Conservation (phyloP, 2,797 vertebrate species). For the Chlorospingus flavigularis region DNA sequence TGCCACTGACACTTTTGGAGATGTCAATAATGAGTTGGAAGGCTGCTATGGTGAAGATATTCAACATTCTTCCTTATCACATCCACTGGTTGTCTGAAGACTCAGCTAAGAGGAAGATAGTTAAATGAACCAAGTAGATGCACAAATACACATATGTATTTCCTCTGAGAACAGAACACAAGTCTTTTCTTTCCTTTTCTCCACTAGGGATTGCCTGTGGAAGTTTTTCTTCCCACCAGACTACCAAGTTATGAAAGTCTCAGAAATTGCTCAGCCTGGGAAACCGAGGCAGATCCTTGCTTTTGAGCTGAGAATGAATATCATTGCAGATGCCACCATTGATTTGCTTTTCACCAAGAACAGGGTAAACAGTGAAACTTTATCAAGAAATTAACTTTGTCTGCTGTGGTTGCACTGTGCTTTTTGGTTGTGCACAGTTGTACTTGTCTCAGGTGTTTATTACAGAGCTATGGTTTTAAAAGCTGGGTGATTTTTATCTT, state of each 20-base stretch:
- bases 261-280: constrained; percentile 87
- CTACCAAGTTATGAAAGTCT: constrained; percentile 93
- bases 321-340: constrained; percentile 97
- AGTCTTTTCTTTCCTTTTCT: background rate
- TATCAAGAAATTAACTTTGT: background rate
- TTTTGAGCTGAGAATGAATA: constrained; percentile 98
- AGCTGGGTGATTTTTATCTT: background rate
- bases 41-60: background rate
- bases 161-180: background rate
- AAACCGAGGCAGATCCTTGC: constrained; percentile 93
- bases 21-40: background rate
- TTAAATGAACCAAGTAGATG: background rate
- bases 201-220: constrained; percentile 91
- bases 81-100: background rate
- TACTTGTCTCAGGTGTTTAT: background rate
- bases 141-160: background rate
- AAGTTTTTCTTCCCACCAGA: constrained; percentile 98
- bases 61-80: background rate
- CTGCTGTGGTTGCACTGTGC: background rate
- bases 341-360: constrained; percentile 99
- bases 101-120: background rate
- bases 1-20: background rate
- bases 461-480: background rate
- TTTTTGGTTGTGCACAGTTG: background rate
- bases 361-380: constrained; percentile 81